Evolutionary conservation across 2,797 vertebrate genomes (phyloP), one percentile per base, ranked within the genome.

Genomic region (Xiphophorus birchmanni): DNA sequence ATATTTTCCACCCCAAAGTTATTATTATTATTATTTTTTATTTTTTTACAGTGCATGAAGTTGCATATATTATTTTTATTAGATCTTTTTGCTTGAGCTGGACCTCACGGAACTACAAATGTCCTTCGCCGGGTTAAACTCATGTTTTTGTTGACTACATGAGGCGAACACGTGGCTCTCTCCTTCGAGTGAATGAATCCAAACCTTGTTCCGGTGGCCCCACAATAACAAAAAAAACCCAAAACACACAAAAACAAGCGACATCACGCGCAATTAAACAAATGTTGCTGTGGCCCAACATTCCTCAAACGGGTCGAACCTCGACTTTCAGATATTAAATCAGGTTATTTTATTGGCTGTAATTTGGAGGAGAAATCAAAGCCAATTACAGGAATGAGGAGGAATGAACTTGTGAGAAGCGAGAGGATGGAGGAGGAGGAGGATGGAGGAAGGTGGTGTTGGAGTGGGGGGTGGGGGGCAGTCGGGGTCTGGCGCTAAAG

Each of bases 281-380:
- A 94, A 95, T 93, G 94, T 92, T 85, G 89, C 84, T 84, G 91
- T 80, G 90, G 92, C 94, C 89, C 90, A 90, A 90, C 87, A 91
- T 92, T 95, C 93, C 83, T 94, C 77, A 74, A 91, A 90, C 87
- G 91, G 90, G 89, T 93, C 93, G 92, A 93, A 91, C 89, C 90
- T 88, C 87, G 29, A 35, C 85, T 92, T 32, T 82, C 91, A 91
- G 89, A 94, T 94, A 94, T 95, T 94, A 94, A 92, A 95, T 95
- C 93, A 94, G 88, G 86, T 94, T 92, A 92, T 95, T 95, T 94
- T 91, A 94, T 94, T 93, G 92, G 93, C 74, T 93, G 92, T 95
- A 94, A 95, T 96, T 96, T 95, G 90, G 93, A 89, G 93, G 90
- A 93, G 93, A 95, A 95, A 95, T 95, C 94, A 95, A 96, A 95